Conservation (phyloP, 1,140 invertebrate species). For the Melanaphis sacchari region DNA sequence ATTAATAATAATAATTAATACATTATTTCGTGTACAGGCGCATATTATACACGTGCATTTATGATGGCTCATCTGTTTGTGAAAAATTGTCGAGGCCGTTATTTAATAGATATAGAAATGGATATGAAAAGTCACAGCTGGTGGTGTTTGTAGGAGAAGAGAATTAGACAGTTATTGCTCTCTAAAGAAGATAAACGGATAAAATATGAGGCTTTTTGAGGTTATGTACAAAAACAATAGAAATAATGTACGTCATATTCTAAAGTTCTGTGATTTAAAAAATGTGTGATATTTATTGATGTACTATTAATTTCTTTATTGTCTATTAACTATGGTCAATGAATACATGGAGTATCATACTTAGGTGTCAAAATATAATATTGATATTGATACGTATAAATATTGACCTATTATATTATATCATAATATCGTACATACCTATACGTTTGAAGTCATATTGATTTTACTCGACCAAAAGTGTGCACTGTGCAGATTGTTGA, state of each 20-base stretch:
- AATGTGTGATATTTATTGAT: background rate
- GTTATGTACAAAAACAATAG: background rate
- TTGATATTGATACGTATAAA: background rate
- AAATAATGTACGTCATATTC: background rate
- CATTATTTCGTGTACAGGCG: background rate
- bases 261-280: background rate
- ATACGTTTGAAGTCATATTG: background rate
- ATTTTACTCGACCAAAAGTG: background rate
- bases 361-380: background rate
- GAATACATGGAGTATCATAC: background rate
- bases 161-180: background rate
- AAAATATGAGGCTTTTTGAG: background rate
- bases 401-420: background rate
- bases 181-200: background rate
- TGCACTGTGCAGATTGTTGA: background rate
- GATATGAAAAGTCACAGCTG: background rate
- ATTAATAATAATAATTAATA: background rate
- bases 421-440: too few relatives aligned
- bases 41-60: background rate
- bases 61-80: background rate
- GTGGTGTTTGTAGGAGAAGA: background rate
- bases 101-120: background rate
- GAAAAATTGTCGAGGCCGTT: background rate
- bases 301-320: background rate
- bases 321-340: background rate